These are phyloP conservation scores for Thoracochromis brauschi DNA, from an alignment of 2,113 vertebrate species.

Conservation along the genomic window DNA sequence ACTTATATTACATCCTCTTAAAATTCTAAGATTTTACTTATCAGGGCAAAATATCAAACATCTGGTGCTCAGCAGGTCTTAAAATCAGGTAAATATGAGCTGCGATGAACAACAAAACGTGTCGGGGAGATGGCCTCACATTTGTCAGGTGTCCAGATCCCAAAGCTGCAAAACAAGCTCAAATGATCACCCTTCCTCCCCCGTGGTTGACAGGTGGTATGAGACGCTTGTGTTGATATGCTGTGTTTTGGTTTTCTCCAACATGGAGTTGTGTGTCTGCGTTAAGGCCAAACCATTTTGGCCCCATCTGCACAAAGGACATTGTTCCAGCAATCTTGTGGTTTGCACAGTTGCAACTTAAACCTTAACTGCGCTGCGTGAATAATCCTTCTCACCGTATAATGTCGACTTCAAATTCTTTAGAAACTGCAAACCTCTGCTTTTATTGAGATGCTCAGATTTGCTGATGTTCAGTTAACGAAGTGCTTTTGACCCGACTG, in stretches of 20 bases:
- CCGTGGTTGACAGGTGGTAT: neutral
- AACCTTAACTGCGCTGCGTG: fast-evolving
- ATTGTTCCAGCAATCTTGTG: neutral
- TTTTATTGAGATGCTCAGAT: neutral
- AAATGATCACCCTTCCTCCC: neutral
- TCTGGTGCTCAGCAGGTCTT: neutral
- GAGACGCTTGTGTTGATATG: fast-evolving
- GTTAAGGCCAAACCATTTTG: neutral
- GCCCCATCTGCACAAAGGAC: fast-evolving
- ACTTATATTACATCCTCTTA: neutral
- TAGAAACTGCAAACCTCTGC: neutral
- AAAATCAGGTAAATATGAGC: neutral
- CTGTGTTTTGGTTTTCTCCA: neutral
- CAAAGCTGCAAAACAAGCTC: neutral
- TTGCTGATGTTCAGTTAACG: neutral
- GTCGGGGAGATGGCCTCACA: neutral
- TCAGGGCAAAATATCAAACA: neutral
- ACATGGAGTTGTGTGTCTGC: neutral
- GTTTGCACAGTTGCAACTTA: neutral
- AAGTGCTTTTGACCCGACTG: neutral
- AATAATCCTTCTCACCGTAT: neutral
- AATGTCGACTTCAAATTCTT: neutral
- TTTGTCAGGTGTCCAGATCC: neutral
- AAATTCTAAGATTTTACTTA: neutral
- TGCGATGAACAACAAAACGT: neutral